A percentile compares a stretch with the other conserved stretches of the same genome.
Evolutionary conservation across 1,140 invertebrate species (phyloP).

Genomic region (Hyles euphorbiae): DNA sequence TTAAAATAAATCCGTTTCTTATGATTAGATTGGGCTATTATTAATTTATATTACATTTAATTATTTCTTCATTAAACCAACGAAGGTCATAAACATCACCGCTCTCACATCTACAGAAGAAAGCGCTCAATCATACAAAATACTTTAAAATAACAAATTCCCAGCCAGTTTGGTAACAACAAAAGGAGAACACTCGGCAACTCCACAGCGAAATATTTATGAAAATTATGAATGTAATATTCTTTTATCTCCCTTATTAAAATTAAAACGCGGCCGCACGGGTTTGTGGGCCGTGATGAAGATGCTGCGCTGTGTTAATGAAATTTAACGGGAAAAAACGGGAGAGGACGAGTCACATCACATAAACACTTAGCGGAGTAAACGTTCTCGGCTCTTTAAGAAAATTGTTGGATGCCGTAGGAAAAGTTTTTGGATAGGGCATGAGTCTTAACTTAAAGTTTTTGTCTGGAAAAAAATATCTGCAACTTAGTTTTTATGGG

Average conservation of each 20-base stretch:
- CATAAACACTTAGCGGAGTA: constrained; percentile 45
- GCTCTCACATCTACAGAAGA: too few relatives aligned
- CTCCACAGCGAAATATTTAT: constrained; percentile 1
- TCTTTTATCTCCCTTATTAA: constrained; percentile 10
- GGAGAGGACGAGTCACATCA: constrained; percentile 35
- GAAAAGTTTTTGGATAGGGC: too few relatives aligned
- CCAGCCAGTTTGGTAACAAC: not conserved
- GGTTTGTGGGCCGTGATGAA: not conserved
- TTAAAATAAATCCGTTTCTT: too few relatives aligned
- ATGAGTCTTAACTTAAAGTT: too few relatives aligned
- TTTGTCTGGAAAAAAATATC: too few relatives aligned
- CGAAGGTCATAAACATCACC: too few relatives aligned
- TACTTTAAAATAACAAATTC: constrained; percentile 1
- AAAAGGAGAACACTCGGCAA: constrained; percentile 1
- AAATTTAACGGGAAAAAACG: constrained; percentile 35
- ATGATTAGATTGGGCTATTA: too few relatives aligned
- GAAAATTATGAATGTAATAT: constrained; percentile 6
- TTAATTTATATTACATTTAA: too few relatives aligned
- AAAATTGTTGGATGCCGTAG: constrained; percentile 11
- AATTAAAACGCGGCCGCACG: constrained; percentile 5
- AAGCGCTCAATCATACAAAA: too few relatives aligned
- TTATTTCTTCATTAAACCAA: too few relatives aligned
- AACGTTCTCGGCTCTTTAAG: constrained; percentile 26
- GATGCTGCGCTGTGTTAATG: constrained; percentile 33
- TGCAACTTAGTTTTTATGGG: too few relatives aligned